A percentile compares a stretch with the other conserved stretches of the same genome.
These are phyloP conservation scores for Campylomormyrus tamandua DNA, from an alignment of 2,113 vertebrate genomes.

Conservation along the genomic window DNA sequence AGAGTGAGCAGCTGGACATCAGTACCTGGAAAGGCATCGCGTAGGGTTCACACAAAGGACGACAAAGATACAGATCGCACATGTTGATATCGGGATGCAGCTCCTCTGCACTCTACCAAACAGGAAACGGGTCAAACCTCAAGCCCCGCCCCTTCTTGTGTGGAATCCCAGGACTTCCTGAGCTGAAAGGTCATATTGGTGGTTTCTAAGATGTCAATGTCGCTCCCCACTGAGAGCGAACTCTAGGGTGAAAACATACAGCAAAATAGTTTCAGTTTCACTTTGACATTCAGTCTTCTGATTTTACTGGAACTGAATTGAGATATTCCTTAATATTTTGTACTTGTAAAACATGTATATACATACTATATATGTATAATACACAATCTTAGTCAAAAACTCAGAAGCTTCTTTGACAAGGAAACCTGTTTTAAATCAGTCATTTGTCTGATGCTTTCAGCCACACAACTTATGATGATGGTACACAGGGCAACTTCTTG, in stretches of 20 bases:
- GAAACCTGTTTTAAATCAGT: not conserved
- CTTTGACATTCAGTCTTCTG: not conserved
- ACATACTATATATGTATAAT: not conserved
- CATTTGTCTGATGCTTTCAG: no score
- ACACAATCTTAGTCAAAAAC: not conserved
- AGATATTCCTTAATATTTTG: not conserved
- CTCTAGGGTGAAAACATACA: constrained; percentile 56
- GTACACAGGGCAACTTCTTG: not conserved
- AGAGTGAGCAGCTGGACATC: constrained; percentile 84
- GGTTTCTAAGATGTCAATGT: constrained; percentile 70
- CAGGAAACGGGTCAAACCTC: constrained; percentile 58
- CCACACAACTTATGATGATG: no score
- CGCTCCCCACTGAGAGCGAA: constrained; percentile 78
- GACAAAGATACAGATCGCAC: not conserved
- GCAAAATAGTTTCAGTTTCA: not conserved
- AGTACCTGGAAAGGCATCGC: constrained; percentile 41
- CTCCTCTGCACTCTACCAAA: no score
- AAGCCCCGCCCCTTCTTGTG: constrained; percentile 57
- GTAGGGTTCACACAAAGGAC: not conserved
- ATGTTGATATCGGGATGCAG: not conserved
- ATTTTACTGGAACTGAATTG: not conserved
- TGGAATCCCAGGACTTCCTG: constrained; percentile 63
- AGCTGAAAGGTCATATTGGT: constrained; percentile 57
- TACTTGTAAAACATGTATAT: not conserved
- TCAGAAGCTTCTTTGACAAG: not conserved